Evolutionary conservation across 2,797 vertebrate species (phyloP).

Genomic region (Myotis daubentonii): DNA sequence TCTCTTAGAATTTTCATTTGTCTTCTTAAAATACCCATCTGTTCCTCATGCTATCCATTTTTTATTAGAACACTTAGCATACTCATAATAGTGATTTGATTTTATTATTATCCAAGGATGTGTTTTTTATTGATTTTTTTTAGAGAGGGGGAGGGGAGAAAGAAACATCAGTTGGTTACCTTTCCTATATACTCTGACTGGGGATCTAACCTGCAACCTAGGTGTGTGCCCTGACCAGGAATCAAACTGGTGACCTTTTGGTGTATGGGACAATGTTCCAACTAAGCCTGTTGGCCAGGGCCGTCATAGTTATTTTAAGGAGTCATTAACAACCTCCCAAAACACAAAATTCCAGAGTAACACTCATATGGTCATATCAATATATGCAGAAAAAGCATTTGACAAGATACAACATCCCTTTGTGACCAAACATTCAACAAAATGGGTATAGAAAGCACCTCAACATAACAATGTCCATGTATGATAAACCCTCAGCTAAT

Average conservation of each 20-base stretch:
- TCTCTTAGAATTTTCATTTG: background rate
- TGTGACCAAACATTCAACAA: background rate
- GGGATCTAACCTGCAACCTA: too few species aligned
- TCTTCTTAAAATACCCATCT: background rate
- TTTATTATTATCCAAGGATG: background rate
- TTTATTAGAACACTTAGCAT: background rate
- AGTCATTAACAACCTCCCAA: background rate
- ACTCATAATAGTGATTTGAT: conserved; percentile 26
- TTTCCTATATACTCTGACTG: too few species aligned
- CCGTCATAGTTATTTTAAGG: background rate
- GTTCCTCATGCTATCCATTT: background rate
- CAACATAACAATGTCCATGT: background rate
- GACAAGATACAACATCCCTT: background rate
- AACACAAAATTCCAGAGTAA: background rate
- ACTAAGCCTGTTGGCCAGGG: too few species aligned
- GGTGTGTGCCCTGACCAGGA: too few species aligned
- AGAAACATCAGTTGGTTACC: background rate
- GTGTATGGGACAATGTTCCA: too few species aligned
- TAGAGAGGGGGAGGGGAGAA: background rate
- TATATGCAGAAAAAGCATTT: background rate
- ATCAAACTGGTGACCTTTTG: too few species aligned
- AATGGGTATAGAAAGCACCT: background rate
- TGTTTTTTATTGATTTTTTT: background rate
- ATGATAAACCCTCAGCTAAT: background rate
- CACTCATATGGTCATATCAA: background rate